Evolutionary conservation across 2,113 vertebrate genomes (phyloP), one percentile per base, ranked within the genome.

Genomic region (Gopherus evgoodei): DNA sequence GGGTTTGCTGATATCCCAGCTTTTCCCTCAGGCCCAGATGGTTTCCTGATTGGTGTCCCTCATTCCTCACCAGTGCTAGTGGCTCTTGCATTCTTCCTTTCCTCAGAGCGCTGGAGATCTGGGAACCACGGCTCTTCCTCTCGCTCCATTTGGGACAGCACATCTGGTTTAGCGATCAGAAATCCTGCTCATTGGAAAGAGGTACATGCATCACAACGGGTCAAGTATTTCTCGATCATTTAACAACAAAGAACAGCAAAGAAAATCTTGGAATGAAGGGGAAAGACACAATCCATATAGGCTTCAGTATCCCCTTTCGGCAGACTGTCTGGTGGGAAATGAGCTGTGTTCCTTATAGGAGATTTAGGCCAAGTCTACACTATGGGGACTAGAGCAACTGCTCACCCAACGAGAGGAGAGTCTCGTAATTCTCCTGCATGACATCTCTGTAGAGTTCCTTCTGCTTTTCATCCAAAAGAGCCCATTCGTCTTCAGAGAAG

Each of bases 401-500:
- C 94, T 97, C 96, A 97, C 95, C 97, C 78, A 97, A 50, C 76
- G 94, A 97, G 90, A 96, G 42, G 90, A 96, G 24, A 89, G 89
- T 94, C 56, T 93, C 87, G 87, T 93, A 96, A 92, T 94, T 96
- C 88, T 97, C 95, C 81, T 92, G 87, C 65, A 69, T 21, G 65
- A 69, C 65, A 69, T 69, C 17, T 17, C 65, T 69, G 35, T 69
- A 69, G 16, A 69, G 90, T 94, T 96, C 47, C 90, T 96, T 95
- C 94, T 97, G 96, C 92, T 72, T n/a, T 17, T 82, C 82, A 78
- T 93, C 93, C 91, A 97, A 9, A 83, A 95, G 86, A 12, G 91
- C 89, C 96, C 96, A 97, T 89, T 96, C 95, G 89, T 94, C 95
- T 79, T 91, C 87, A 65, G 95, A 96, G 85, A 97, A 97, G 94